Evolutionary conservation across 2,113 vertebrate species (phyloP).

Genomic region (Maccullochella peelii): DNA sequence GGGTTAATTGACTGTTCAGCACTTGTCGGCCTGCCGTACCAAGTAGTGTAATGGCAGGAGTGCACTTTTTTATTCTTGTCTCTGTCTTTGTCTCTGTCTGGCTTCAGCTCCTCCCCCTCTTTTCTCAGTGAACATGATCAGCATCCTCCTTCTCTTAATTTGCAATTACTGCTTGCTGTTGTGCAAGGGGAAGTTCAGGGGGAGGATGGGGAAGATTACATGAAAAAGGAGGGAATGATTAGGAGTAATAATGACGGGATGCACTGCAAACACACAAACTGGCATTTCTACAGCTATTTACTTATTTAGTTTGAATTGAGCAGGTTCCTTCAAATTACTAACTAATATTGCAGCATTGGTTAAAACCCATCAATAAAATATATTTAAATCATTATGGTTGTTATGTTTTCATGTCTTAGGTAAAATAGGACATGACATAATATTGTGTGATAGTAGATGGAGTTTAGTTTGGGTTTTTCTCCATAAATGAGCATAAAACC

Average conservation of each 20-base stretch:
- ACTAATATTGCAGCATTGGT: neutral
- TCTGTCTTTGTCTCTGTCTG: slow-evolving; percentile 48
- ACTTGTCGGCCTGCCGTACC: slow-evolving; percentile 90
- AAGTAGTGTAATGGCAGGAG: slow-evolving; percentile 92
- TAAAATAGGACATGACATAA: too few species aligned
- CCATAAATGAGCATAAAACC: neutral
- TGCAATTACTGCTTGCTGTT: slow-evolving; percentile 89
- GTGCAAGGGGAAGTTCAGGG: slow-evolving; percentile 44
- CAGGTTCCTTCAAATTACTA: neutral
- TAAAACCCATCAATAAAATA: too few species aligned
- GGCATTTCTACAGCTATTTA: neutral
- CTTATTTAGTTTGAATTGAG: too few species aligned
- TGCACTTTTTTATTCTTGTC: slow-evolving; percentile 81
- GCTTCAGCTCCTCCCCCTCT: slow-evolving; percentile 45
- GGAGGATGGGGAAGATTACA: slow-evolving; percentile 41
- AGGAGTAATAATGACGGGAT: slow-evolving; percentile 19
- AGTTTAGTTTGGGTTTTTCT: too few species aligned
- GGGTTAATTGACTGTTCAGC: slow-evolving; percentile 98
- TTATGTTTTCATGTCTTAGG: too few species aligned
- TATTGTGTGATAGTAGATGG: too few species aligned
- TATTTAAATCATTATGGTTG: too few species aligned
- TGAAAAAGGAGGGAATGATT: slow-evolving; percentile 53
- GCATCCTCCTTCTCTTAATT: slow-evolving; percentile 84
- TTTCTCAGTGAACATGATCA: slow-evolving; percentile 52
- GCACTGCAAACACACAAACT: slow-evolving; percentile 6